Conservation (phyloP, 2,888 invertebrate genomes). For the Tetranychus truncatus region DNA sequence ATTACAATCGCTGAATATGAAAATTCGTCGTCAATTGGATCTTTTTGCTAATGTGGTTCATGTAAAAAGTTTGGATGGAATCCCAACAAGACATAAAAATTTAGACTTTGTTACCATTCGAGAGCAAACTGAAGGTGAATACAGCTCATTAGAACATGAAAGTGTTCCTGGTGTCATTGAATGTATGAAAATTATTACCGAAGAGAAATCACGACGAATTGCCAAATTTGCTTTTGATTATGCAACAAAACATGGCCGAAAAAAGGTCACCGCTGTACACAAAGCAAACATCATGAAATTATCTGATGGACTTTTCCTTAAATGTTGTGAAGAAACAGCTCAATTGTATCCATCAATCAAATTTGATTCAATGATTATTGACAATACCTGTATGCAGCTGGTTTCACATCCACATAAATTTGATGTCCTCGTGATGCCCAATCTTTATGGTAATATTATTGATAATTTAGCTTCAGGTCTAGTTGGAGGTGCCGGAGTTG, state of each 20-base stretch:
- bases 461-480: slow-evolving; percentile 89
- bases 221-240: slow-evolving; percentile 99
- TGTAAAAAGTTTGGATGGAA: slow-evolving; percentile 75
- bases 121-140: slow-evolving; percentile 98
- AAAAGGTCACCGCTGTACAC: slow-evolving; percentile 93
- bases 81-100: slow-evolving; percentile 64
- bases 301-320: slow-evolving; percentile 83
- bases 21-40: slow-evolving; percentile 43
- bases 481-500: slow-evolving; percentile 83
- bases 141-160: slow-evolving; percentile 91
- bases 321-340: slow-evolving; percentile 68
- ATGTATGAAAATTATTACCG: slow-evolving; percentile 87
- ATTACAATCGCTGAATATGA: slow-evolving; percentile 79
- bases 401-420: slow-evolving; percentile 94
- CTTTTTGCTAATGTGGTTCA: slow-evolving; percentile 70
- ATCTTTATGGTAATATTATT: slow-evolving; percentile 91
- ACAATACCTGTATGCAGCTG: slow-evolving; percentile 98
- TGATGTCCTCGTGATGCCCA: slow-evolving; percentile 94
- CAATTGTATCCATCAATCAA: slow-evolving; percentile 77
- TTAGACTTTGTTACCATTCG: slow-evolving; percentile 91
- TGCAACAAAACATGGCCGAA: slow-evolving; percentile 74
- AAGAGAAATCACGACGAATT: slow-evolving; percentile 73
- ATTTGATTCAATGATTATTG: slow-evolving; percentile 94
- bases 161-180: slow-evolving; percentile 63
- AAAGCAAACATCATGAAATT: slow-evolving; percentile 99